phyloP scores from a whole-genome alignment of 2,888 invertebrate genomes.

The Hypselothyrea guttata region DNA sequence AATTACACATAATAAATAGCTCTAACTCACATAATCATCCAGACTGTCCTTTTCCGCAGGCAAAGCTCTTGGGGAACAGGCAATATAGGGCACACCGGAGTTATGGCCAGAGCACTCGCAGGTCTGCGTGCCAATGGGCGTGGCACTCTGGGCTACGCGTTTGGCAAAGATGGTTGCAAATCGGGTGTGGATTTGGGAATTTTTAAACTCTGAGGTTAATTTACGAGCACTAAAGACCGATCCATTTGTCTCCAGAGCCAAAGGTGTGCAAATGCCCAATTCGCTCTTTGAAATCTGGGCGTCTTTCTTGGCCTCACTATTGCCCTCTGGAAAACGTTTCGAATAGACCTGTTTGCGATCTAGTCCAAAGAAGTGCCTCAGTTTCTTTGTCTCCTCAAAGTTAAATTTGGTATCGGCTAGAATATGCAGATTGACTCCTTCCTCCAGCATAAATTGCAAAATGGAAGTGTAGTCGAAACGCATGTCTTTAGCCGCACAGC shows the following conservation, averaged over 20 bases:
- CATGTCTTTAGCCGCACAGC: conserved; percentile 87
- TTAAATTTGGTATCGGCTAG: conserved; percentile 91
- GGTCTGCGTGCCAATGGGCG: conserved; percentile 85
- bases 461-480: conserved; percentile 92
- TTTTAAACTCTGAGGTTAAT: conserved; percentile 84
- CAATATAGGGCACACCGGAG: conserved; percentile 86
- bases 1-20: neutral
- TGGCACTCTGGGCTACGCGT: conserved; percentile 86
- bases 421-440: conserved; percentile 91
- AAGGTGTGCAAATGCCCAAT: conserved; percentile 90
- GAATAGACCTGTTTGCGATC: conserved; percentile 91
- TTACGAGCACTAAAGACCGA: conserved; percentile 86
- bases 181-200: conserved; percentile 85
- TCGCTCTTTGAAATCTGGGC: conserved; percentile 89
- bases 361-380: conserved; percentile 90
- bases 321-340: conserved; percentile 90
- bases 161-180: conserved; percentile 87
- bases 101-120: conserved; percentile 88
- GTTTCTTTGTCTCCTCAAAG: conserved; percentile 87
- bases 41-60: conserved; percentile 65
- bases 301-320: conserved; percentile 87
- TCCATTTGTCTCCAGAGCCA: conserved; percentile 93
- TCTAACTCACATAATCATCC: conserved; percentile 77
- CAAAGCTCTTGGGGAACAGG: conserved; percentile 85
- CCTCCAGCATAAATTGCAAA: conserved; percentile 91